phyloP scores from a whole-genome alignment of 2,888 invertebrate genomes.

The Omphaloscelis lunosa region DNA sequence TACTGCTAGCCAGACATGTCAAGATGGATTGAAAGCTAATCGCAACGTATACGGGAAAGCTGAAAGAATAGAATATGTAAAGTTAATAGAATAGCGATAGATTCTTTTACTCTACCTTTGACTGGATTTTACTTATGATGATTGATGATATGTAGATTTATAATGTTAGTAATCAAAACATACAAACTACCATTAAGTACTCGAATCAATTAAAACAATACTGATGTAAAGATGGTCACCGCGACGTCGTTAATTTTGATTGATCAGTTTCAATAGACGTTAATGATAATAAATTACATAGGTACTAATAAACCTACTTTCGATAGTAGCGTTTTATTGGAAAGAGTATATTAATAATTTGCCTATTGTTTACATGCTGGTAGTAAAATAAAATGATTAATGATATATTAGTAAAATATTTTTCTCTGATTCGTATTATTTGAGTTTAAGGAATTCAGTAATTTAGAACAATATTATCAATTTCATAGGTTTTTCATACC shows the following conservation, averaged over 20 bases:
- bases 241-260: constrained; percentile 21
- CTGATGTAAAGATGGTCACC: not conserved
- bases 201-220: constrained; percentile 20
- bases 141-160: not conserved
- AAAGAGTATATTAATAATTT: not conserved
- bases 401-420: not conserved
- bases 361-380: not conserved
- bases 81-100: not conserved
- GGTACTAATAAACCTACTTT: constrained; percentile 38
- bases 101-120: not conserved
- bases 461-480: not conserved
- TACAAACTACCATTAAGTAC: not conserved
- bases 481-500: not conserved
- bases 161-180: not conserved
- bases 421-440: not conserved
- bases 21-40: not conserved
- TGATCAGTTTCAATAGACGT: constrained; percentile 16
- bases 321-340: not conserved
- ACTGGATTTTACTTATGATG: not conserved
- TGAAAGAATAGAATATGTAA: not conserved
- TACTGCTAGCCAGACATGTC: constrained; percentile 3
- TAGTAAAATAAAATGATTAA: not conserved
- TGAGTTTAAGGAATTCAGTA: too few species aligned
- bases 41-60: not conserved
- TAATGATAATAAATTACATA: constrained; percentile 2